Conservation (phyloP, 2,113 vertebrate species). For the Dissostichus mawsoni region DNA sequence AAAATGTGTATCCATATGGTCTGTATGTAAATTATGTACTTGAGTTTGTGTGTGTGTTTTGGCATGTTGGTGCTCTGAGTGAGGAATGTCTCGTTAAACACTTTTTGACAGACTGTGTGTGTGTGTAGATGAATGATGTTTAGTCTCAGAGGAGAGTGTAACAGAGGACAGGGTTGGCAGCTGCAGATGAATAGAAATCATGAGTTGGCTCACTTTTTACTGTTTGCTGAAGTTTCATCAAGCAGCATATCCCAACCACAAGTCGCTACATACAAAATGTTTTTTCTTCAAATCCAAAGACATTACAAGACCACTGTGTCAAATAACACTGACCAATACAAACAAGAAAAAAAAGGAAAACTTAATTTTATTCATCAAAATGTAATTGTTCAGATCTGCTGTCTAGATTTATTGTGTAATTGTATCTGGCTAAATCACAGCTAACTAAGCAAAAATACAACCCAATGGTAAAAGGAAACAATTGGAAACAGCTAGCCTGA, state of each 20-base stretch:
- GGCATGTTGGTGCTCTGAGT: background rate
- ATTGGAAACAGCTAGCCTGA: background rate
- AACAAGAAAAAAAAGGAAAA: too few relatives aligned
- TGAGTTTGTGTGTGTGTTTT: background rate
- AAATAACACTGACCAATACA: too few relatives aligned
- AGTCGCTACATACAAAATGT: too few relatives aligned
- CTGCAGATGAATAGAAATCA: conserved; percentile 31
- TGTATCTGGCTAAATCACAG: too few relatives aligned
- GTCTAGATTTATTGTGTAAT: too few relatives aligned
- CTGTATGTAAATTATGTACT: background rate
- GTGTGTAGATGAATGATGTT: conserved; percentile 23
- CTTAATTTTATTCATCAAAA: too few relatives aligned
- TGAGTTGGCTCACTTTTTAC: background rate
- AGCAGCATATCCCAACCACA: background rate
- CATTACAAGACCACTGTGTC: too few relatives aligned
- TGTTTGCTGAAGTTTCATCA: conserved; percentile 1
- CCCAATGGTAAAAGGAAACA: too few relatives aligned
- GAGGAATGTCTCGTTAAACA: conserved; percentile 10
- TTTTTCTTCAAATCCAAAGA: too few relatives aligned
- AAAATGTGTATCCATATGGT: conserved; percentile 8
- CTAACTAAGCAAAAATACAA: background rate
- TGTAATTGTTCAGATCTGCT: too few relatives aligned
- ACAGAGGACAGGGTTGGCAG: background rate
- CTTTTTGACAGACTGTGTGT: background rate
- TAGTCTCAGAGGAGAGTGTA: conserved; percentile 6